Conservation (phyloP, 2,888 invertebrate species). For the Xiphydria camelus region DNA sequence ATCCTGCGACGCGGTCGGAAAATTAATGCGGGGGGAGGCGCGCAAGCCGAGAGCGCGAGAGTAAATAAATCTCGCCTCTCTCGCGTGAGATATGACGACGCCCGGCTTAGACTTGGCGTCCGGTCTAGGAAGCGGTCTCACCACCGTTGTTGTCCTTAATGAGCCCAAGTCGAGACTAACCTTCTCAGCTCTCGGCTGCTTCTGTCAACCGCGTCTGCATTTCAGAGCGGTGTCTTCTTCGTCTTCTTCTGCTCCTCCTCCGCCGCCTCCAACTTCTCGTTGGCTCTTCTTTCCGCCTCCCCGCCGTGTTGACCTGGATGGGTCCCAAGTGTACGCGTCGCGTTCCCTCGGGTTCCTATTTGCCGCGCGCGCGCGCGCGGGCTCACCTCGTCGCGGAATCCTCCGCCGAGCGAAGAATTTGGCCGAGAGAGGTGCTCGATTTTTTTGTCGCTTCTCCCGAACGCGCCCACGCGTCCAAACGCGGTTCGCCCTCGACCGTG, state of each 20-base stretch:
- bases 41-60: too few relatives aligned
- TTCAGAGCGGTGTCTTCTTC: constrained; percentile 17
- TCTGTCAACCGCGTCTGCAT: constrained; percentile 37
- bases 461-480: too few relatives aligned
- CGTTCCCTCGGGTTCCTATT: too few relatives aligned
- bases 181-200: constrained; percentile 38
- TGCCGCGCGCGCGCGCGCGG: too few relatives aligned
- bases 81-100: constrained; percentile 20
- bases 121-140: constrained; percentile 45
- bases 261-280: neutral
- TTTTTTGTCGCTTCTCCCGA: too few relatives aligned
- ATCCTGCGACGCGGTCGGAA: too few relatives aligned
- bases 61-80: too few relatives aligned
- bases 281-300: constrained; percentile 4
- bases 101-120: constrained; percentile 37
- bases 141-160: constrained; percentile 51
- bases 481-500: too few relatives aligned
- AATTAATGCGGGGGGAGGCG: too few relatives aligned
- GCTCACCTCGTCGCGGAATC: too few relatives aligned
- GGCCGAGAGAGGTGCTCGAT: too few relatives aligned
- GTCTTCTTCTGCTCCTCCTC: constrained; percentile 20
- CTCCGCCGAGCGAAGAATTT: too few relatives aligned
- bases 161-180: constrained; percentile 33
- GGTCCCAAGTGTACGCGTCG: constrained; percentile 43
- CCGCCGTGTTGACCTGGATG: constrained; percentile 46